Evolutionary conservation across 1,140 invertebrate species (phyloP), one percentile per base, ranked within the genome.

Genomic region (Aphaenogaster rudis): DNA sequence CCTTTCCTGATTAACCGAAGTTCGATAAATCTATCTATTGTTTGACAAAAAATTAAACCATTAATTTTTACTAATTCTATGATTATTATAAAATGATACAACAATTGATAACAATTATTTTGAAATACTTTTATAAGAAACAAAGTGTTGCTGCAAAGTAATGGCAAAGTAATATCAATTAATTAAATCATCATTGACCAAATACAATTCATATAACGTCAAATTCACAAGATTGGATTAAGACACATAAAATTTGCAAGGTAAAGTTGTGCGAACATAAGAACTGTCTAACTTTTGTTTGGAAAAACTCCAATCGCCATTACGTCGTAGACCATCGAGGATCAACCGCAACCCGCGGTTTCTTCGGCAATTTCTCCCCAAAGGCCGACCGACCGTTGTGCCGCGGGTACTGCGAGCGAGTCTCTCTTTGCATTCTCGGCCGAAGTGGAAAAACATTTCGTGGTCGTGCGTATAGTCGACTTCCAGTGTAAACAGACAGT

Each of bases 401-500:
- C 8, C 57, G 67, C 57, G 36, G 45, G 28, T 64, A 39, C 28
- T 28, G 28, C 48, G 45, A 77, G 72, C 80, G 63, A 85, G 79
- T 74, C 63, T 78, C 57, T 86, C 64, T 90, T 80, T 82, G 71
- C 77, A 82, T 90, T 88, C 59, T 69, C 72, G 71, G 36, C n/a
- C 36, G 61, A 76, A 71, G 63, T 71, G 86, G 91, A 93, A 93
- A 92, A 92, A 88, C 71, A 88, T 89, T 84, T 88, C 86, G 90
- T 89, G 92, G 88, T 86, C 90, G 79, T 89, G 91, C 91, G 88
- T 89, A 88, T 88, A 92, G 87, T 90, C 86, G 87, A 94, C 93
- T 93, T 93, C 91, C 92, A 94, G 92, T 94, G 94, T 95, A 95
- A 95, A 95, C 93, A 95, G 92, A 94, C 91, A 89, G 88, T 95